A percentile compares a stretch with the other conserved stretches of the same genome.
Conservation (phyloP, 2,888 invertebrate species). For the Magallana nippona region DNA sequence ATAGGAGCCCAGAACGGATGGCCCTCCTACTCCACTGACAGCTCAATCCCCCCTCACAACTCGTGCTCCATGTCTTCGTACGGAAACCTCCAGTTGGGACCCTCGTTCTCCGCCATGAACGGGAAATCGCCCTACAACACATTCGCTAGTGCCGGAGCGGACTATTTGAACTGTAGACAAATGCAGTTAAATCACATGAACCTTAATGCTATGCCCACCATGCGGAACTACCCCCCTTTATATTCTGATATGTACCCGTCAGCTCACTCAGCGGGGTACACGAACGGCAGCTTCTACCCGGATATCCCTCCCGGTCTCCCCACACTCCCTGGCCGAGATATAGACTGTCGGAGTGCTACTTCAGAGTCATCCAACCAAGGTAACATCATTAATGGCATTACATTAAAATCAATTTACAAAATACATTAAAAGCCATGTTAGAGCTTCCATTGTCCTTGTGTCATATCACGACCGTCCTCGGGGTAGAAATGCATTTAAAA, state of each 20-base stretch:
- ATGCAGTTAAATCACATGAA: slow-evolving; percentile 74
- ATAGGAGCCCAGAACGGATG: slow-evolving; percentile 73
- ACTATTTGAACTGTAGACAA: slow-evolving; percentile 75
- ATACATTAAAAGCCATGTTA: slow-evolving; percentile 13
- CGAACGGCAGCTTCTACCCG: slow-evolving; percentile 74
- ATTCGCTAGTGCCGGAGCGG: slow-evolving; percentile 68
- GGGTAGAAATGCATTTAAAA: slow-evolving; percentile 14
- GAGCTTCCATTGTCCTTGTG: background rate
- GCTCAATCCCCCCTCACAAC: slow-evolving; percentile 67
- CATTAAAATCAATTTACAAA: slow-evolving; percentile 29
- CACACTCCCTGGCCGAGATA: slow-evolving; percentile 72
- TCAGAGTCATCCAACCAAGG: slow-evolving; percentile 73
- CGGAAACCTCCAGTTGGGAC: slow-evolving; percentile 72
- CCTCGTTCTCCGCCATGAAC: slow-evolving; percentile 71
- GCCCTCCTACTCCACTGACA: slow-evolving; percentile 71
- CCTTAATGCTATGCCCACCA: slow-evolving; percentile 70
- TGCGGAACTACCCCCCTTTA: slow-evolving; percentile 72
- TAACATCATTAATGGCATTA: slow-evolving; percentile 48
- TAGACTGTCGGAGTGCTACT: slow-evolving; percentile 71
- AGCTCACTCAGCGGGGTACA: slow-evolving; percentile 71
- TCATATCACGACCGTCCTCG: slow-evolving; percentile 1
- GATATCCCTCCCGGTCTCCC: slow-evolving; percentile 75
- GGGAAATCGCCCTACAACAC: slow-evolving; percentile 72
- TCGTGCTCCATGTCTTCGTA: slow-evolving; percentile 75
- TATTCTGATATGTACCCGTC: slow-evolving; percentile 75